Conservation (phyloP, 2,888 invertebrate genomes). For the Steinernema hermaphroditum region DNA sequence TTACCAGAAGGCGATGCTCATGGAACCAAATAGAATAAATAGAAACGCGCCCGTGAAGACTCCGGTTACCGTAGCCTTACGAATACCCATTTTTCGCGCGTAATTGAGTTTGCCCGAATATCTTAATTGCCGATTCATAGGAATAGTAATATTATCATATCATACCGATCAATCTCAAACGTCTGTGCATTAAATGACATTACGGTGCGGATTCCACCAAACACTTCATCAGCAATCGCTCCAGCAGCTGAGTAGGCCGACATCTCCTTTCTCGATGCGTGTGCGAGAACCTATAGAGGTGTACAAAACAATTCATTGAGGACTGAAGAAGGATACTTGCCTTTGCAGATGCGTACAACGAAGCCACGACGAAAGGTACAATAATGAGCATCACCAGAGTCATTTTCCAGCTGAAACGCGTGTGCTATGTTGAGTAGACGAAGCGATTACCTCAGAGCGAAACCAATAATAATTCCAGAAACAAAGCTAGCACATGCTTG, state of each 20-base stretch:
- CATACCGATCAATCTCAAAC: slow-evolving; percentile 40
- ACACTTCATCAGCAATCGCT: slow-evolving; percentile 66
- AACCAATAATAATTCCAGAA: slow-evolving; percentile 53
- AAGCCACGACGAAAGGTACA: slow-evolving; percentile 61
- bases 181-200: slow-evolving; percentile 47
- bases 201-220: slow-evolving; percentile 60
- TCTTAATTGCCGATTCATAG: neutral
- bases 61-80: slow-evolving; percentile 42
- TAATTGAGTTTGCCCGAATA: slow-evolving; percentile 36
- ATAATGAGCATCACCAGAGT: slow-evolving; percentile 64
- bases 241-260: slow-evolving; percentile 66
- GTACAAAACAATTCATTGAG: neutral
- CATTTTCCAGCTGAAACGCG: slow-evolving; percentile 62
- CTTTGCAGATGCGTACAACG: slow-evolving; percentile 67
- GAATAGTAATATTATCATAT: no score
- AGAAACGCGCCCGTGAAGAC: slow-evolving; percentile 51
- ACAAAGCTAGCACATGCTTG: slow-evolving; percentile 51
- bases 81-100: slow-evolving; percentile 43
- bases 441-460: slow-evolving; percentile 45
- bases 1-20: slow-evolving; percentile 64
- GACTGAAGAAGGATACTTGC: slow-evolving; percentile 44
- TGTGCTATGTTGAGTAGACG: slow-evolving; percentile 53
- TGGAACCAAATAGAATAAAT: slow-evolving; percentile 67
- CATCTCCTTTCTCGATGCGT: slow-evolving; percentile 68
- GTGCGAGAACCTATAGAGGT: slow-evolving; percentile 67